Base-by-base conservation (phyloP, 1,140 invertebrate species). In the Diabrotica undecimpunctata region DNA sequence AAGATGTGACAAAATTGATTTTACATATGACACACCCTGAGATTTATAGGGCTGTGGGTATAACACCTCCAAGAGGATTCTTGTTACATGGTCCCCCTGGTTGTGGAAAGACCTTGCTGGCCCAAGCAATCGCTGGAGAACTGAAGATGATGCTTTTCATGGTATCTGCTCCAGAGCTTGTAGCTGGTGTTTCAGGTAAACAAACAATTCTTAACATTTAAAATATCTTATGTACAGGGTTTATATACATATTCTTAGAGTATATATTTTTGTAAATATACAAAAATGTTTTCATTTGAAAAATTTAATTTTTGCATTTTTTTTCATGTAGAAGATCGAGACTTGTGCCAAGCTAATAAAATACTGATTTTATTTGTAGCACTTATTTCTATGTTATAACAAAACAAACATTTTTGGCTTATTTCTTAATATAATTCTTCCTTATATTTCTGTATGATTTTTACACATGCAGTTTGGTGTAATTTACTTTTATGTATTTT, bases 61-160 rank as follows among this genome's bases (percentile, higher is more conserved):
- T 95, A 66, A 88, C 87, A 62, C 88, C 93, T 38, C 92, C 93
- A 0, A 83, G 89, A 75, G 93, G 95, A 52, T 88, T 96, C 76
- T 81, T 96, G 14, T 81, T 97, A 53, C 92, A 95, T 80, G 96
- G 96, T 0, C 95, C 95, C 7, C 92, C 94, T 14, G 96, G 96
- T 0, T 94, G 92, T 81, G 94, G 95, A 0, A 98, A 98, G 82
- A 95, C 93, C 6, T 82, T 96, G 55, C 79, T 99, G 56, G 96
- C 94, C 0, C 83, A 94, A 81, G 95, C 95, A 36, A 92, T 99
- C 70, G 94, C 96, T 60, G 96, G 96, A 65, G 86, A 89, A 81
- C 70, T 89, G 52, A 76, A 81, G 63, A 74, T 97, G 58, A 91
- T 94, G 0, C 78, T 97, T 25, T 76, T 98, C 9, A 91, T 93